Evolutionary conservation across 2,797 vertebrate species (phyloP).

Genomic region (Oryzias sinensis): DNA sequence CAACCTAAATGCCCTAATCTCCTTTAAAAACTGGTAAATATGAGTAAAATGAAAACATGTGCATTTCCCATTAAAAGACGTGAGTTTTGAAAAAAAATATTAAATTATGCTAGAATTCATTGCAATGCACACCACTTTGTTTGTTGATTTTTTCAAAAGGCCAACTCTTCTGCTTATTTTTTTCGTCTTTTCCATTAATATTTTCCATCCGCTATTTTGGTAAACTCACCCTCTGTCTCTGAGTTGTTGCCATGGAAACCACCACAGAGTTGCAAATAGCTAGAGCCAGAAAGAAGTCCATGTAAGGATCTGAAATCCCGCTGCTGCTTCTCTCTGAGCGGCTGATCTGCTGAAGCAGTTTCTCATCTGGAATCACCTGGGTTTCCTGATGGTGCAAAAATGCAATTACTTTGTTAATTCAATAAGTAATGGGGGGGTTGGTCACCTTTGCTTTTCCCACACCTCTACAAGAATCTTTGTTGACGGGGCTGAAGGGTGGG

Average conservation of each 20-base stretch:
- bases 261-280: slow-evolving; percentile 96
- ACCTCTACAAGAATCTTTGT: slow-evolving; percentile 12
- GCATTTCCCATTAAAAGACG: too few relatives aligned
- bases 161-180: slow-evolving; percentile 21
- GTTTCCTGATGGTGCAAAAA: slow-evolving; percentile 83
- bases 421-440: slow-evolving; percentile 14
- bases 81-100: too few relatives aligned
- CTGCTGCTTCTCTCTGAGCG: slow-evolving; percentile 63
- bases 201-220: slow-evolving; percentile 43
- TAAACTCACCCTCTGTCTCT: slow-evolving; percentile 85
- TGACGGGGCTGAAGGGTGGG: not conserved
- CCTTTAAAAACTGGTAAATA: slow-evolving; percentile 33
- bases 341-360: slow-evolving; percentile 81
- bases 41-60: too few relatives aligned
- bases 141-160: slow-evolving; percentile 4
- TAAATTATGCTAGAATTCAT: too few relatives aligned
- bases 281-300: slow-evolving; percentile 93
- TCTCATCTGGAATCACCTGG: slow-evolving; percentile 88
- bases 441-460: slow-evolving; percentile 22
- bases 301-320: slow-evolving; percentile 70
- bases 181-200: slow-evolving; percentile 41
- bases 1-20: slow-evolving; percentile 50
- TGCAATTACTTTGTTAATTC: slow-evolving; percentile 51
- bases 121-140: too few relatives aligned
- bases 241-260: slow-evolving; percentile 89